Percentiles rank a stretch among this genome's conserved stretches.
These are phyloP conservation scores for Pyrocoelia pectoralis DNA, from an alignment of 2,888 invertebrate genomes.

Conservation along the genomic window DNA sequence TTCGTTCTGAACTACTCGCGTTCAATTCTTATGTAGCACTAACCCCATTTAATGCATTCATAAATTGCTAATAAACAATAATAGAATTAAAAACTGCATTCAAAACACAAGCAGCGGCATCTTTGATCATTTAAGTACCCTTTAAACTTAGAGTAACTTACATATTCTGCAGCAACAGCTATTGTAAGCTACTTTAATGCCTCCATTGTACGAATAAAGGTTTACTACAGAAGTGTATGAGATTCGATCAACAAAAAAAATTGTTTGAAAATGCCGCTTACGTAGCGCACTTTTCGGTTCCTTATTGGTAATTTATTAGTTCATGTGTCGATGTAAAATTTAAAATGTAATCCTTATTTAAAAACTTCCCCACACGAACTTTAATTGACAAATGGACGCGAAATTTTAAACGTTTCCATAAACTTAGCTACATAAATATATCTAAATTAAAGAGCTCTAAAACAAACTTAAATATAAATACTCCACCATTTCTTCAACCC, in stretches of 20 bases:
- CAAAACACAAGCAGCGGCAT: constrained; percentile 33
- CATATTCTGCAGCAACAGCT: constrained; percentile 30
- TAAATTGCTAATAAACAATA: constrained; percentile 31
- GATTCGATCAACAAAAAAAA: constrained; percentile 28
- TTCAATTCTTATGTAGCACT: neutral
- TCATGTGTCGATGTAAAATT: constrained; percentile 6
- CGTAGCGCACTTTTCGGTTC: constrained; percentile 26
- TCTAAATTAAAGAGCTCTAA: constrained; percentile 11
- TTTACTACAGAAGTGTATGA: constrained; percentile 31
- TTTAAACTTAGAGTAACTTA: constrained; percentile 40
- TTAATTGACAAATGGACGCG: neutral
- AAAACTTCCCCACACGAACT: neutral
- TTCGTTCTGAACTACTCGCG: neutral
- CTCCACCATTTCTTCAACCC: neutral
- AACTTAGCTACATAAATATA: neutral
- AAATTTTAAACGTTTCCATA: neutral
- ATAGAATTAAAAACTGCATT: constrained; percentile 32
- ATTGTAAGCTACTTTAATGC: constrained; percentile 32
- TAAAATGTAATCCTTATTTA: neutral
- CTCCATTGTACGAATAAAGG: constrained; percentile 32
- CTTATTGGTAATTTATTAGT: constrained; percentile 21
- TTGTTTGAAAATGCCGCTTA: constrained; percentile 25
- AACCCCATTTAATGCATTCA: constrained; percentile 10
- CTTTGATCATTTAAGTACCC: constrained; percentile 40
- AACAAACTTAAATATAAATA: neutral